phyloP scores from a whole-genome alignment of 2,113 vertebrate genomes.

The Rhabdomys dilectus region DNA sequence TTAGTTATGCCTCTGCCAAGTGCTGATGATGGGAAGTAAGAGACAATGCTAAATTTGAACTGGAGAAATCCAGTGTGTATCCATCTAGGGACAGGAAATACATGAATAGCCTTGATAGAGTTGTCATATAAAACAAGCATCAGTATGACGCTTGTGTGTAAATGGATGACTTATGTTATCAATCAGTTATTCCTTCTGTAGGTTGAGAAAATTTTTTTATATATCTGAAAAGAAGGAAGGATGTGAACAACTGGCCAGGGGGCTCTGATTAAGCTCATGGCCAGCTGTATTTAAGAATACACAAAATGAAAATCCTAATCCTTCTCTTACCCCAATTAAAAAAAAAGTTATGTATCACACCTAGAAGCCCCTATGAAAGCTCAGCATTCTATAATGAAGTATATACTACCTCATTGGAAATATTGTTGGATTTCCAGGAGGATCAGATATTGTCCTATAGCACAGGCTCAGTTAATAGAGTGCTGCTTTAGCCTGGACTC shows the following conservation, averaged over 20 bases:
- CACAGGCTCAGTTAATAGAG: neutral
- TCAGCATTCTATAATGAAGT: neutral
- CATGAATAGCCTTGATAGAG: neutral
- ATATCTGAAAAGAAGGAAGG: neutral
- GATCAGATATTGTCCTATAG: neutral
- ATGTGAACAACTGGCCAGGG: neutral
- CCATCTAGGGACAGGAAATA: neutral
- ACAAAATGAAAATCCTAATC: neutral
- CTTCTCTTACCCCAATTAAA: neutral
- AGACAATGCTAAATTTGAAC: neutral
- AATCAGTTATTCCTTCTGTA: neutral
- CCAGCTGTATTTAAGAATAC: neutral
- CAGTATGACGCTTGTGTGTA: neutral
- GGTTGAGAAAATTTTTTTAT: neutral
- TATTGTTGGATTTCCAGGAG: neutral
- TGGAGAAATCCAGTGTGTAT: neutral
- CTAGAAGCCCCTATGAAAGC: neutral
- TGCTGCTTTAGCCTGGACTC: neutral
- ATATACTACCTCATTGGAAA: neutral
- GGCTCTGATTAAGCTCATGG: neutral
- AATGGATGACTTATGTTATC: neutral
- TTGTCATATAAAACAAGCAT: neutral
- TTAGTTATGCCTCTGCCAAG: neutral
- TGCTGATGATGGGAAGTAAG: neutral
- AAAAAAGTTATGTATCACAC: neutral